phyloP scores from a whole-genome alignment of 2,888 invertebrate species.

The Strigamia transsilvanica region DNA sequence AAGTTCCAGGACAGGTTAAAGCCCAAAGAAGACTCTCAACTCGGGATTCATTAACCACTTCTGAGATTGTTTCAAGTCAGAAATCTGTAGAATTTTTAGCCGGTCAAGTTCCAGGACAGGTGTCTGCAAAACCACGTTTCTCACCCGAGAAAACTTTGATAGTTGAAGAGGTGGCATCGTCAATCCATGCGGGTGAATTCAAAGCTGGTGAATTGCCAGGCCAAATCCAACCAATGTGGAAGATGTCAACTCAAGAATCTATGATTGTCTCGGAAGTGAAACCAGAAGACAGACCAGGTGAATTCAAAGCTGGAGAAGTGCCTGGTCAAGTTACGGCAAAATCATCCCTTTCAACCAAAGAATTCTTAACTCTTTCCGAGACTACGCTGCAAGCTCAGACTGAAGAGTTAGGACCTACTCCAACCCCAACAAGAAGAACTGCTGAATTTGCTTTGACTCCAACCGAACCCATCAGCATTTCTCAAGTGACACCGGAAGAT shows the following conservation, averaged over 20 bases:
- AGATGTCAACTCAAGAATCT: conserved; percentile 53
- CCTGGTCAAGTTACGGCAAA: conserved; percentile 49
- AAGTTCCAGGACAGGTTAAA: conserved; percentile 53
- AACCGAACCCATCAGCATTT: conserved; percentile 45
- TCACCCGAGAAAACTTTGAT: conserved; percentile 58
- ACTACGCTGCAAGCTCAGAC: neutral
- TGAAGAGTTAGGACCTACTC: conserved; percentile 50
- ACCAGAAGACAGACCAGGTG: conserved; percentile 54
- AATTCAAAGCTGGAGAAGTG: conserved; percentile 52
- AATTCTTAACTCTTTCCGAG: conserved; percentile 53
- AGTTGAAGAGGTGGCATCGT: conserved; percentile 57
- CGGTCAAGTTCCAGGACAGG: conserved; percentile 40
- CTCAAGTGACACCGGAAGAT: conserved; percentile 53
- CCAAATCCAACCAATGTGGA: conserved; percentile 54
- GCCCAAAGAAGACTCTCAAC: conserved; percentile 54
- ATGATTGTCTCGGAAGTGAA: conserved; percentile 57
- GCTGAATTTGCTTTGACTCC: conserved; percentile 54
- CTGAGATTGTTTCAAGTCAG: conserved; percentile 49
- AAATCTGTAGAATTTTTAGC: conserved; percentile 51
- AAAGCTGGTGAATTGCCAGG: conserved; percentile 52
- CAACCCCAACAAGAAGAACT: conserved; percentile 55
- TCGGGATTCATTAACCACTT: conserved; percentile 50
- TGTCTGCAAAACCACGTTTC: conserved; percentile 55
- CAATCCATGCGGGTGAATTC: conserved; percentile 63
- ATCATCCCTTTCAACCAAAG: conserved; percentile 55